phyloP scores from a whole-genome alignment of 2,888 invertebrate genomes.

The Tyria jacobaeae region DNA sequence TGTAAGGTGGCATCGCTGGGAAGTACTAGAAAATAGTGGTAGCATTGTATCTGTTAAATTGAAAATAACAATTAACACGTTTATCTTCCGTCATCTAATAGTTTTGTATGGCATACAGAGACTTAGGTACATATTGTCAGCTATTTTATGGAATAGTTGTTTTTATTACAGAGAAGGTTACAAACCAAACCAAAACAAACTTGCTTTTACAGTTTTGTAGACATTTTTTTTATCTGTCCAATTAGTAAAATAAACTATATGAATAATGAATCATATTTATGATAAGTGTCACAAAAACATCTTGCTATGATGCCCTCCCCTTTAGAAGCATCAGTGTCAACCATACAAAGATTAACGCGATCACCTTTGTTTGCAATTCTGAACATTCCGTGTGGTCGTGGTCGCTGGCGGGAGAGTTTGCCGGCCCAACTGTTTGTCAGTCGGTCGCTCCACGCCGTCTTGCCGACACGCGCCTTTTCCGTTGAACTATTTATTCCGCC shows the following conservation, averaged over 20 bases:
- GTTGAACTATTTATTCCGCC: constrained; percentile 43
- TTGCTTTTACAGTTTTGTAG: background rate
- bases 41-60: too few relatives aligned
- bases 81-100: too few relatives aligned
- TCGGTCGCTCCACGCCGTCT: constrained; percentile 60
- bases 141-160: too few relatives aligned
- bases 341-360: constrained; percentile 51
- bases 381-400: constrained; percentile 57
- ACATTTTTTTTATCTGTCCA: too few relatives aligned
- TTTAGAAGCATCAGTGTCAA: constrained; percentile 30
- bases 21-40: too few relatives aligned
- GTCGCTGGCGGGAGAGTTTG: constrained; percentile 47
- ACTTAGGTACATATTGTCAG: too few relatives aligned
- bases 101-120: too few relatives aligned
- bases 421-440: constrained; percentile 51
- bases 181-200: background rate
- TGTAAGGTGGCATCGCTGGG: too few relatives aligned
- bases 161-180: too few relatives aligned
- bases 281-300: constrained; percentile 26
- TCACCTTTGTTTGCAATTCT: constrained; percentile 63
- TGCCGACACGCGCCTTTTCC: constrained; percentile 58
- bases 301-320: constrained; percentile 44
- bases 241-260: background rate
- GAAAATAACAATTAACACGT: too few relatives aligned
- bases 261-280: constrained; percentile 6